Evolutionary conservation across 2,113 vertebrate genomes (phyloP), one percentile per base, ranked within the genome.

Genomic region (Trichechus manatus): DNA sequence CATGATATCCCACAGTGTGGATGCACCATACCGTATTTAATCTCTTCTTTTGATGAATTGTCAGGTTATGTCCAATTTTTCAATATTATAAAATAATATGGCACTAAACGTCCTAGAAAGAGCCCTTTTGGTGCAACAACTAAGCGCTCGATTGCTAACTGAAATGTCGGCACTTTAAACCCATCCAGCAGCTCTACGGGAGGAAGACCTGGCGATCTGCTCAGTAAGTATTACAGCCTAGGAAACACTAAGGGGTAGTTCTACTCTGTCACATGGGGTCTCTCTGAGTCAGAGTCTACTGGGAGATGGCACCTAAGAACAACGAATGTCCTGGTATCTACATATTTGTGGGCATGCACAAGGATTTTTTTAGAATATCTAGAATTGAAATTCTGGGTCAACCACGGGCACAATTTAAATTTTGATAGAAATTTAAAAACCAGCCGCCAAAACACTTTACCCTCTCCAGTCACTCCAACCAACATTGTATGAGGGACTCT

Each of bases 31-130:
- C 33, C 87, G 33, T 9, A 85, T n/a, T 87, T 81, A 79, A 53
- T 90, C 33, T 59, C 83, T 36, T 93, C 53, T 93, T 44, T 64
- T 80, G 89, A 94, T 42, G 42, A 87, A 75, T 5, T 77, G 14
- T 42, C 39, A 72, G 29, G 31, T 63, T 77, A 64, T 42, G 9
- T 42, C 66, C 59, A 82, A 17, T 42, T 82, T 81, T 89, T 87
- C 23, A 93, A 20, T 50, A 36, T 50, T 59, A 20, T 72, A 91
- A 96, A 86, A 89, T 39, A 33, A 92, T 31, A 39, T 25, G 4
- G 20, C 47, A 83, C 9, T 93, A 87, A 94, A 80, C 6, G 50
- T 31, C 25, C 29, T 68, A 14, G 64, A 33, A 68, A 17, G 29
- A 7, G 10, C 64, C 64, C 6, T 68, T 27, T 11, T 68, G 29